phyloP scores from a whole-genome alignment of 2,113 vertebrate genomes.

The Hydropotes inermis region DNA sequence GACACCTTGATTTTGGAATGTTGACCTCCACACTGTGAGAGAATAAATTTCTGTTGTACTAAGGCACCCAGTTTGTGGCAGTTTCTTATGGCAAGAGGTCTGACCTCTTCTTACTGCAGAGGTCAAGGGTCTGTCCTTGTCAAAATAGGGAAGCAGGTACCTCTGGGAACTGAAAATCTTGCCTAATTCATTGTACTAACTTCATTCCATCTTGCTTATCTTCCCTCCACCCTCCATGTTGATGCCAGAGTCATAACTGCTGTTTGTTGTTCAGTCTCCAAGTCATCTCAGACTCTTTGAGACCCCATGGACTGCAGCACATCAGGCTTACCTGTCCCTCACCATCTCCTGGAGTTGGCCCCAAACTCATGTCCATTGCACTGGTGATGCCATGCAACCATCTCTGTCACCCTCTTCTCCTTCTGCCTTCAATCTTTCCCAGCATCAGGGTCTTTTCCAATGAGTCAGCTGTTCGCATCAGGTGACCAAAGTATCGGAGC shows the following conservation, averaged over 20 bases:
- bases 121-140: not conserved
- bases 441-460: not conserved
- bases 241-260: not conserved
- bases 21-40: not conserved
- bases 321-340: not conserved
- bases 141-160: not conserved
- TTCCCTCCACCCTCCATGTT: not conserved
- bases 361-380: not conserved
- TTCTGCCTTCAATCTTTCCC: not conserved
- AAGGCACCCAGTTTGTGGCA: not conserved
- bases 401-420: not conserved
- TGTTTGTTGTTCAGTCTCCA: not conserved
- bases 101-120: too few species aligned
- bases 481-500: not conserved
- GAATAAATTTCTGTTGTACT: not conserved
- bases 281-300: not conserved
- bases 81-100: not conserved
- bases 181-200: not conserved
- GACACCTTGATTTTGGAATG: conserved; percentile 29
- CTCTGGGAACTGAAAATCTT: not conserved
- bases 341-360: not conserved
- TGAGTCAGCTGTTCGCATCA: not conserved
- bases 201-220: not conserved
- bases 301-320: not conserved
- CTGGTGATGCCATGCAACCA: not conserved